phyloP scores from a whole-genome alignment of 2,113 vertebrate species.

The Corythaixoides concolor region DNA sequence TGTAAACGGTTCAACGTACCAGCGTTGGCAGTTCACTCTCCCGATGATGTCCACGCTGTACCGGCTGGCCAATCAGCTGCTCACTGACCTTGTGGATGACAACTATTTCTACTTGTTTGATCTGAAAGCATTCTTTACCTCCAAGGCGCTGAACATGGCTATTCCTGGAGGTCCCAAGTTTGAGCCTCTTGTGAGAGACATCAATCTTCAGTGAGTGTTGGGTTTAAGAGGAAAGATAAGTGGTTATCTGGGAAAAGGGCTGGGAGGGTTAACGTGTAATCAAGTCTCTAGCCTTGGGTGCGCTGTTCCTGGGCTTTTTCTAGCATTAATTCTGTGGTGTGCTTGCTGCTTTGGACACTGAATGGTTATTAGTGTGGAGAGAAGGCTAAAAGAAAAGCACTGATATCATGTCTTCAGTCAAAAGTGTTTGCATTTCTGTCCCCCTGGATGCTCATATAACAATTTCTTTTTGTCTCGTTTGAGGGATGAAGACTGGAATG shows the following conservation, averaged over 20 bases:
- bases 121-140: slow-evolving; percentile 97
- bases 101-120: slow-evolving; percentile 99
- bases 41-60: slow-evolving; percentile 99
- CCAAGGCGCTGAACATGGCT: slow-evolving; percentile 98
- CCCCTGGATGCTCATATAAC: neutral
- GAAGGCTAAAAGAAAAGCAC: neutral
- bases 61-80: slow-evolving; percentile 94
- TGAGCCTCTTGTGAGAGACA: slow-evolving; percentile 95
- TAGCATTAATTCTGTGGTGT: neutral
- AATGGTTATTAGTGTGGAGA: neutral
- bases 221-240: neutral
- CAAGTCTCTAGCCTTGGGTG: neutral
- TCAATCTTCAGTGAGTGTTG: slow-evolving; percentile 93
- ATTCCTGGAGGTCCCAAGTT: slow-evolving; percentile 98
- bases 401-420: neutral
- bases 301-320: neutral
- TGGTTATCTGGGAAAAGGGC: neutral
- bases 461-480: neutral
- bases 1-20: slow-evolving; percentile 96
- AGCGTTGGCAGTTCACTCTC: slow-evolving; percentile 97
- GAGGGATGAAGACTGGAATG: slow-evolving; percentile 99
- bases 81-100: slow-evolving; percentile 94
- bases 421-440: neutral
- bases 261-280: neutral
- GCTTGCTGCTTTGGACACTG: neutral